Conservation (phyloP, 2,797 vertebrate species). For the Sorex maritimensis region DNA sequence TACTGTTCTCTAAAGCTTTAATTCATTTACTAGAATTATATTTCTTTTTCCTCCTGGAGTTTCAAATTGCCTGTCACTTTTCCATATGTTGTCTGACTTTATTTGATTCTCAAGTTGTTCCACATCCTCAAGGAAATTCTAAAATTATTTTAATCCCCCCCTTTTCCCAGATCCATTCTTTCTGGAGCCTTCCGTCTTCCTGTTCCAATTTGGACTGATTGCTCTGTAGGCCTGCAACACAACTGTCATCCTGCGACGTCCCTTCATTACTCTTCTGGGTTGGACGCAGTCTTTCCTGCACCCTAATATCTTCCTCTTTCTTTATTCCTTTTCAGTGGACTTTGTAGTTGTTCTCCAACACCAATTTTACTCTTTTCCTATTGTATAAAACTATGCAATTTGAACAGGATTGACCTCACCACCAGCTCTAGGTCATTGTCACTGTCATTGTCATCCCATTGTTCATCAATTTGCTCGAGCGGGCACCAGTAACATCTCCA, state of each 20-base stretch:
- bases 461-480: too few relatives aligned
- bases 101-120: constrained; percentile 70
- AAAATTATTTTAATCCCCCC: constrained; percentile 68
- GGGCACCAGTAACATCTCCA: too few relatives aligned
- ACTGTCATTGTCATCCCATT: too few relatives aligned
- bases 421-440: not conserved
- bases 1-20: constrained; percentile 57
- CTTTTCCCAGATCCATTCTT: constrained; percentile 63
- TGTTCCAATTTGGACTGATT: constrained; percentile 69
- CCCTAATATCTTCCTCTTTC: constrained; percentile 45
- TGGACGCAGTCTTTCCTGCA: constrained; percentile 70
- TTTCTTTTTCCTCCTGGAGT: constrained; percentile 40
- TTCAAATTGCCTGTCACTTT: constrained; percentile 71
- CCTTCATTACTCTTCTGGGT: constrained; percentile 72
- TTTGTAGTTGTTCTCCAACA: constrained; percentile 59
- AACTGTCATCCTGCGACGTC: constrained; percentile 54
- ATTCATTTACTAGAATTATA: constrained; percentile 34
- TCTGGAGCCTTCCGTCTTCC: constrained; percentile 62
- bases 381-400: constrained; percentile 20
- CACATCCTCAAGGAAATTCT: constrained; percentile 72
- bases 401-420: constrained; percentile 5
- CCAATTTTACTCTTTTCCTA: constrained; percentile 27
- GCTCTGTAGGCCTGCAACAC: constrained; percentile 57
- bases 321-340: constrained; percentile 58
- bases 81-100: constrained; percentile 66